These are phyloP conservation scores for Mormyrus iriodes DNA, from an alignment of 2,113 vertebrate genomes.

Conservation along the genomic window DNA sequence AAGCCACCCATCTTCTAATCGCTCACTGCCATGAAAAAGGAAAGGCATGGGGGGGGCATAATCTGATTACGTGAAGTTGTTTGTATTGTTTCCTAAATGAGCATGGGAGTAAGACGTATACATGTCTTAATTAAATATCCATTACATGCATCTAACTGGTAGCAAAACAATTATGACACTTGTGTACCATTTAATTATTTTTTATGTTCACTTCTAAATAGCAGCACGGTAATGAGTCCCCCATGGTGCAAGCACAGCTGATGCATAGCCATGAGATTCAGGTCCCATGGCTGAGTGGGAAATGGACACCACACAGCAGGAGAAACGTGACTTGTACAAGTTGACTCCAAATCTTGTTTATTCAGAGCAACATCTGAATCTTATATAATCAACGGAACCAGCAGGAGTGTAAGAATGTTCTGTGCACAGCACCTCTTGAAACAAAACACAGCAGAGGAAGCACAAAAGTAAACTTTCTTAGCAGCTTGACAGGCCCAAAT, in stretches of 20 bases:
- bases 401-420: neutral
- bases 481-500: neutral
- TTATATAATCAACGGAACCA: neutral
- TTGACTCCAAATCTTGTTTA: neutral
- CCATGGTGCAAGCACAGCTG: neutral
- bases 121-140: neutral
- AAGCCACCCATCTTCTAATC: neutral
- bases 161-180: neutral
- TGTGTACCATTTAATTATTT: neutral
- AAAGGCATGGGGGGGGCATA: neutral
- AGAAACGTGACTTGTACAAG: neutral
- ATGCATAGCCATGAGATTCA: neutral
- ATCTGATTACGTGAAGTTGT: neutral
- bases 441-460: neutral
- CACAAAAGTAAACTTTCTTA: neutral
- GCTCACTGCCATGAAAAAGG: neutral
- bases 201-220: neutral
- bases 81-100: neutral
- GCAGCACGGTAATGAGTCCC: neutral
- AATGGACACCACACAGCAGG: neutral
- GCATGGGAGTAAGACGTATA: neutral
- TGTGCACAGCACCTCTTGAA: neutral
- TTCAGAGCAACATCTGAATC: slow-evolving; percentile 4
- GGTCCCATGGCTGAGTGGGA: neutral
- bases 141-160: neutral